Evolutionary conservation across 2,888 invertebrate genomes (phyloP), one percentile per base, ranked within the genome.

Genomic region (Noctua comes): DNA sequence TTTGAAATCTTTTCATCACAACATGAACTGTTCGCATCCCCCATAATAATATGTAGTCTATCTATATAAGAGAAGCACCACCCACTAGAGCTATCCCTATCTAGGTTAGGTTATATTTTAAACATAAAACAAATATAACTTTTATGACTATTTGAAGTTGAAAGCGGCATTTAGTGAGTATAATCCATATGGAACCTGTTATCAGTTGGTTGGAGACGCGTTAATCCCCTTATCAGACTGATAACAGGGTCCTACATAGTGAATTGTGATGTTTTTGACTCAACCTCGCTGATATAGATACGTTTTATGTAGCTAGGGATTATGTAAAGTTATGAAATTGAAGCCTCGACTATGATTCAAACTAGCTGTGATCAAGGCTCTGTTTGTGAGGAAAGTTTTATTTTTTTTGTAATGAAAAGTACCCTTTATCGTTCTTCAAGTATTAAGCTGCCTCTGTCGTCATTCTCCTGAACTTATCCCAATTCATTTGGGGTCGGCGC

Each of bases 181-280:
- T 88, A 79, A 87, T 86, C 88, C 88, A 62, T 76, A 87, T 87
- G 77, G 68, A 88, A 76, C 76, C 24, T 62, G 80, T 85, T 90
- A 91, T 91, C 89, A 89, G 80, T 68, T 48, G 66, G 72, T 59
- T 78, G 76, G 73, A 85, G 84, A 86, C 84, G 76, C 66, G 73
- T 46, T 90, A 90, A 91, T 91, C 89, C 84, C 65, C 77, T 88
- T 89, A 91, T 88, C 88, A 72, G 27, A 65, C 43, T 82, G 89
- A 86, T 88, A 88, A 82, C 85, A 27, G 11, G 57, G 69, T 36
- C 59, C 72, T 73, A 68, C 75, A 84, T 77, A 85, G 80, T 75
- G 74, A 83, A 83, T 78, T 88, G 79, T 78, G 74, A 77, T 83
- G 84, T 80, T 84, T 79, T 82, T 70, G 76, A 88, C 65, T 79